Percentiles rank a stretch among this genome's conserved stretches.
Evolutionary conservation across 2,888 invertebrate genomes (phyloP).

Genomic region (Halictus quadricinctus): DNA sequence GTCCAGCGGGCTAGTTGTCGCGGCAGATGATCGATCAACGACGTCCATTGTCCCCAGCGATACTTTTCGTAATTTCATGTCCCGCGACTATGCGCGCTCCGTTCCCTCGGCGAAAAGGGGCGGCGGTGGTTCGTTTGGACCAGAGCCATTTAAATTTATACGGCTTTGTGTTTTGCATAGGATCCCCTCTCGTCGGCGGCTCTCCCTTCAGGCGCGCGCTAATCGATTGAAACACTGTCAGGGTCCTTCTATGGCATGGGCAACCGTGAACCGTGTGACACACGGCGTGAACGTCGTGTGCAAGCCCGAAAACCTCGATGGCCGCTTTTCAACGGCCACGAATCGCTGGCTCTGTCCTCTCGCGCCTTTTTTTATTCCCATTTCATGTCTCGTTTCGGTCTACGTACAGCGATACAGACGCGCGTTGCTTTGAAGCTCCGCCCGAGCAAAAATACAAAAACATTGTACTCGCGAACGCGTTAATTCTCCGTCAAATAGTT

Average conservation of each 20-base stretch:
- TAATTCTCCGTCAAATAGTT: no score
- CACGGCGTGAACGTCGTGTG: slow-evolving; percentile 34
- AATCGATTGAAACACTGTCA: slow-evolving; percentile 65
- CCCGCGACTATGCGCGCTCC: neutral
- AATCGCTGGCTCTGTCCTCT: neutral
- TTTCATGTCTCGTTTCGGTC: neutral
- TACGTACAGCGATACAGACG: neutral
- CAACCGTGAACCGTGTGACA: slow-evolving; percentile 22
- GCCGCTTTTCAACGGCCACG: neutral
- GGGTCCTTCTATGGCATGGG: slow-evolving; percentile 34
- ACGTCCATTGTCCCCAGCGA: neutral
- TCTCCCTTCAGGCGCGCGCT: slow-evolving; percentile 50
- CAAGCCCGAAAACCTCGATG: slow-evolving; percentile 41
- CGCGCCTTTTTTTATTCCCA: neutral
- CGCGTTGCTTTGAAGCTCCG: neutral
- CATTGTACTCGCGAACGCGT: neutral
- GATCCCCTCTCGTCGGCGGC: slow-evolving; percentile 44
- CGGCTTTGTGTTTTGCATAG: slow-evolving; percentile 58
- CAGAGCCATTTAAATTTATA: slow-evolving; percentile 57
- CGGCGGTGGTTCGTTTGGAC: slow-evolving; percentile 43
- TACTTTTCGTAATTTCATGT: neutral
- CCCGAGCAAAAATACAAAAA: neutral
- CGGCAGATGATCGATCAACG: slow-evolving; percentile 28
- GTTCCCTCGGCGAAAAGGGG: neutral
- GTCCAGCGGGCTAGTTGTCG: neutral